A percentile compares a stretch with the other conserved stretches of the same genome.
Evolutionary conservation across 2,888 invertebrate species (phyloP).

Genomic region (Lasioglossum leucozonium): DNA sequence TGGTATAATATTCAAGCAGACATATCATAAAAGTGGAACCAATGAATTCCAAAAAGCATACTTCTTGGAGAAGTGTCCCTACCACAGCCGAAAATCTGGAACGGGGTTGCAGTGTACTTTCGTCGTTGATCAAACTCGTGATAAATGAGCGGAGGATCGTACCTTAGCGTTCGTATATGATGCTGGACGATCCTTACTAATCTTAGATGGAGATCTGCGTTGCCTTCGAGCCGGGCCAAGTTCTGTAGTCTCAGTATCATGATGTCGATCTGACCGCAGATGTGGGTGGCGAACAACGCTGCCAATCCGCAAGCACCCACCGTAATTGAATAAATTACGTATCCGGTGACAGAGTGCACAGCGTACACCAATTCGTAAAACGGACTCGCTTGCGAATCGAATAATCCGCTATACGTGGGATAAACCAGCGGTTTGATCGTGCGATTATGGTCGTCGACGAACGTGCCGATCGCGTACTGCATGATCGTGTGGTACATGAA

Average conservation of each 20-base stretch:
- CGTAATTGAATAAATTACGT: slow-evolving; percentile 70
- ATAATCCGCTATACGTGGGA: slow-evolving; percentile 65
- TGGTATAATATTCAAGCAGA: slow-evolving; percentile 77
- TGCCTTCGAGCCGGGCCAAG: not conserved
- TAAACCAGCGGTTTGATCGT: slow-evolving; percentile 69
- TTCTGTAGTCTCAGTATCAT: slow-evolving; percentile 33
- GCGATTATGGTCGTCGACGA: slow-evolving; percentile 51
- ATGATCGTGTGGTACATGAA: slow-evolving; percentile 56
- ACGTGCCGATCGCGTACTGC: slow-evolving; percentile 39
- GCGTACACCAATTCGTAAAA: slow-evolving; percentile 75
- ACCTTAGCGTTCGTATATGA: slow-evolving; percentile 28
- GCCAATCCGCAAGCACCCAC: slow-evolving; percentile 66
- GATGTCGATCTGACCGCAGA: slow-evolving; percentile 70
- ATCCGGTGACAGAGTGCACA: slow-evolving; percentile 68
- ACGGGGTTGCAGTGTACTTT: not conserved
- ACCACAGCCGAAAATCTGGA: slow-evolving; percentile 35
- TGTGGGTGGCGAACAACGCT: slow-evolving; percentile 66
- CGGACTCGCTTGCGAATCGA: slow-evolving; percentile 67
- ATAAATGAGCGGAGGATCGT: not conserved
- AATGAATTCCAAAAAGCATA: slow-evolving; percentile 77
- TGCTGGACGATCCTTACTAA: slow-evolving; percentile 59
- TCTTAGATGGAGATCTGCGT: slow-evolving; percentile 21
- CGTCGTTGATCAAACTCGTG: not conserved
- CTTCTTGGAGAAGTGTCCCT: slow-evolving; percentile 28
- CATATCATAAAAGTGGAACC: slow-evolving; percentile 79